These are phyloP conservation scores for Sparidentex hasta DNA, from an alignment of 2,797 vertebrate species.

Conservation along the genomic window DNA sequence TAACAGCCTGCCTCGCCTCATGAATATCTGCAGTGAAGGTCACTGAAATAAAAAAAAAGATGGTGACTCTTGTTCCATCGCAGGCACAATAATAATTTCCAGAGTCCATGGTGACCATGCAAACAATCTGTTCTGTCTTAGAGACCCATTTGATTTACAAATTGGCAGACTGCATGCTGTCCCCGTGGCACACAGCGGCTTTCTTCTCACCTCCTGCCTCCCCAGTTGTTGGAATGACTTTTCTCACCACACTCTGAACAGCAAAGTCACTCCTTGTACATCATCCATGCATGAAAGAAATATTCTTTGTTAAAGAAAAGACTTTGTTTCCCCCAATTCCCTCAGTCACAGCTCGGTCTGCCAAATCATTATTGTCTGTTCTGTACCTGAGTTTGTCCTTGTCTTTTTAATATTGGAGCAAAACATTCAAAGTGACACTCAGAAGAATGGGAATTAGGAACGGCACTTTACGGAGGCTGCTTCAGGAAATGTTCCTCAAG, in stretches of 20 bases:
- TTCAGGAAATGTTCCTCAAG: slow-evolving; percentile 7
- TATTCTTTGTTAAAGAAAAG: slow-evolving; percentile 33
- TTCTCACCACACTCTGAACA: slow-evolving; percentile 54
- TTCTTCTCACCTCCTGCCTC: slow-evolving; percentile 54
- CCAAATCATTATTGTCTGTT: slow-evolving; percentile 33
- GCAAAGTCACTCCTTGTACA: slow-evolving; percentile 55
- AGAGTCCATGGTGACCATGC: slow-evolving; percentile 50
- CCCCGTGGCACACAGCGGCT: slow-evolving; percentile 42
- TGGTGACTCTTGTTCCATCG: slow-evolving; percentile 37
- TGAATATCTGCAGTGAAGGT: slow-evolving; percentile 57
- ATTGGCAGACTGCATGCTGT: slow-evolving; percentile 50
- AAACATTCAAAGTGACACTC: slow-evolving; percentile 24
- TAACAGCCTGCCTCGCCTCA: slow-evolving; percentile 41
- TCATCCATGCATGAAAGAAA: slow-evolving; percentile 35
- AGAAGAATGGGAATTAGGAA: slow-evolving; percentile 16
- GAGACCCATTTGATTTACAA: slow-evolving; percentile 75
- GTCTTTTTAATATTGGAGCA: slow-evolving; percentile 38
- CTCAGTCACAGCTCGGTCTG: slow-evolving; percentile 21
- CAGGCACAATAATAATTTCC: slow-evolving; percentile 42
- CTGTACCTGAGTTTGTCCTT: slow-evolving; percentile 54
- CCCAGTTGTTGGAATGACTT: slow-evolving; percentile 49
- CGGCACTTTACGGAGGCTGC: not conserved
- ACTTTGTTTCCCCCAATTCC: slow-evolving; percentile 17
- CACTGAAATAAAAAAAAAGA: slow-evolving; percentile 44
- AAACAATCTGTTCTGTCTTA: slow-evolving; percentile 69